A percentile compares a stretch with the other conserved stretches of the same genome.
Conservation (phyloP, 1,140 invertebrate genomes). For the Drosophila subpulchrella region DNA sequence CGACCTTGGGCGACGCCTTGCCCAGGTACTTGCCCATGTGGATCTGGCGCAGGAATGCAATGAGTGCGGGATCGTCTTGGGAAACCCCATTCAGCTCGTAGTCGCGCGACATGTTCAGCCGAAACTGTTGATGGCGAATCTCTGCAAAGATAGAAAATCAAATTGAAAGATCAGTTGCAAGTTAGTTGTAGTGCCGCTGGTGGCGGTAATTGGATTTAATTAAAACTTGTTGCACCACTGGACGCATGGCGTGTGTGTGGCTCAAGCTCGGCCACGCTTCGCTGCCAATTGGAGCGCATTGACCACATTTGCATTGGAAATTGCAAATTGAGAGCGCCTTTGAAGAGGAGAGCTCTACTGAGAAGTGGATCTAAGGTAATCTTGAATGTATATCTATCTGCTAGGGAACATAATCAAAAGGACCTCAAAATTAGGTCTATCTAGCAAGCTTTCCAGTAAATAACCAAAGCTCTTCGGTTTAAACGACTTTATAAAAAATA, state of each 20-base stretch:
- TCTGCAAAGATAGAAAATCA: constrained; percentile 80
- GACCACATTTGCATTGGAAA: constrained; percentile 70
- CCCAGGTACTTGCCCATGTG: constrained; percentile 85
- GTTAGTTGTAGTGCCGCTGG: constrained; percentile 7
- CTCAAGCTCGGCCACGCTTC: constrained; percentile 60
- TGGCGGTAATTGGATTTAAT: constrained; percentile 70
- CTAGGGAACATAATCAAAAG: background rate
- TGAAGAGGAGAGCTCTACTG: too few relatives aligned
- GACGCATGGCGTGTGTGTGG: constrained; percentile 68
- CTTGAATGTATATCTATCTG: background rate
- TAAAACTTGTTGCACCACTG: constrained; percentile 80
- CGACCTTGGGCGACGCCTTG: constrained; percentile 45
- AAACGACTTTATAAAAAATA: background rate
- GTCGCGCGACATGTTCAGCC: constrained; percentile 90
- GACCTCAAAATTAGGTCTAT: background rate
- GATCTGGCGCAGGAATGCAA: constrained; percentile 89
- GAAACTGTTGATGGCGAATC: constrained; percentile 88
- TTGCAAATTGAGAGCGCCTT: constrained; percentile 16
- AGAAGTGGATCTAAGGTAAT: background rate
- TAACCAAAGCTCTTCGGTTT: background rate
- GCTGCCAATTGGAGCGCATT: constrained; percentile 68
- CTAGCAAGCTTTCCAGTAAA: background rate
- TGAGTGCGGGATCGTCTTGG: constrained; percentile 90
- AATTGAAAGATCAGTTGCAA: constrained; percentile 11
- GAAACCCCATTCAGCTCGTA: constrained; percentile 89